phyloP scores from a whole-genome alignment of 2,113 vertebrate species.

The Vombatus ursinus region DNA sequence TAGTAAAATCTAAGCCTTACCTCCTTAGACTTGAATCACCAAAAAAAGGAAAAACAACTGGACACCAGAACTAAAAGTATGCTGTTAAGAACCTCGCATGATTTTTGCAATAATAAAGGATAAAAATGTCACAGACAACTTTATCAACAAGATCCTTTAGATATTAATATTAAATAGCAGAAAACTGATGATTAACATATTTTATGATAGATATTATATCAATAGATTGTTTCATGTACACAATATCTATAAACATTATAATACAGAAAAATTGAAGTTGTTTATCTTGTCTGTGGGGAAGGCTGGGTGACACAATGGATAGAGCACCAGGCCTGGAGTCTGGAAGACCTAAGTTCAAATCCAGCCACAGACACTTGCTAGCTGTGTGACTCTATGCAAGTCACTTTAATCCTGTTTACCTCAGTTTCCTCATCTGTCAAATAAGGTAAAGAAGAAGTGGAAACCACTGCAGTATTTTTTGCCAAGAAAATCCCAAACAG shows the following conservation, averaged over 20 bases:
- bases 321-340: not conserved
- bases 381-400: not conserved
- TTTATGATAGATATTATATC: not conserved
- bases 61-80: not conserved
- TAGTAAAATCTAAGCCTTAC: not conserved
- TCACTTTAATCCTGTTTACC: not conserved
- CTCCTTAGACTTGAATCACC: not conserved
- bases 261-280: not conserved
- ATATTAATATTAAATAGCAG: not conserved
- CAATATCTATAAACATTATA: not conserved
- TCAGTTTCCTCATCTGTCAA: not conserved
- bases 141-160: not conserved
- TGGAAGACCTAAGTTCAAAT: not conserved
- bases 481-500: not conserved
- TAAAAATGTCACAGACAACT: not conserved
- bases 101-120: not conserved
- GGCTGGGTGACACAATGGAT: not conserved
- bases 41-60: not conserved
- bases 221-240: not conserved
- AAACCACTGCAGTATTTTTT: not conserved
- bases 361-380: not conserved
- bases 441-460: not conserved
- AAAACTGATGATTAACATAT: not conserved
- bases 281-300: not conserved
- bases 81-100: not conserved